Conservation (phyloP, 2,888 invertebrate species). For the Hirtodrosophila cameraria region DNA sequence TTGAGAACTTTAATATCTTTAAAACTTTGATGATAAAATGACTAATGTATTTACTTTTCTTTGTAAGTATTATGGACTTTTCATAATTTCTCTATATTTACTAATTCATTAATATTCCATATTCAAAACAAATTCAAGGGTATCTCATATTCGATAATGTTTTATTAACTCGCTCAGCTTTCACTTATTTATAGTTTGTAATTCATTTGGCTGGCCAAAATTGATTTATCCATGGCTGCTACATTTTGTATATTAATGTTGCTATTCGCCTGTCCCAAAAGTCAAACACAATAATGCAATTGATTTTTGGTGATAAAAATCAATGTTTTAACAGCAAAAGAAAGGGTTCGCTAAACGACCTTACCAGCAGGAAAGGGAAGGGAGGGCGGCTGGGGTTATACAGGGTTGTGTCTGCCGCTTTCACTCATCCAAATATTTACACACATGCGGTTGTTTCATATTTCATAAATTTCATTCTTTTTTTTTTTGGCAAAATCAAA, state of each 20-base stretch:
- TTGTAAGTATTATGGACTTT: too few species aligned
- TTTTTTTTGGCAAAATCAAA: conserved; percentile 61
- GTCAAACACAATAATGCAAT: conserved; percentile 76
- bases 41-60: too few species aligned
- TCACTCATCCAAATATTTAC: conserved; percentile 64
- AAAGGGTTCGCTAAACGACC: conserved; percentile 59
- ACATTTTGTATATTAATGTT: conserved; percentile 35
- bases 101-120: neutral
- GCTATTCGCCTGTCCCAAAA: conserved; percentile 31
- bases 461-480: conserved; percentile 57
- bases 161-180: neutral
- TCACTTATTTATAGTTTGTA: conserved; percentile 37
- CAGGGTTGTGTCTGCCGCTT: conserved; percentile 23
- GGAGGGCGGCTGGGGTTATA: conserved; percentile 6
- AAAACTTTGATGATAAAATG: too few species aligned
- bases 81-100: too few species aligned
- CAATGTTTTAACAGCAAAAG: conserved; percentile 63
- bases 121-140: neutral
- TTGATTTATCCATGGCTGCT: conserved; percentile 70
- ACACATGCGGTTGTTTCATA: conserved; percentile 79
- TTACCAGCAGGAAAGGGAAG: conserved; percentile 9
- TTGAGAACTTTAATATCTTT: too few species aligned
- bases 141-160: conserved; percentile 1
- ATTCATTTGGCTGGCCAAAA: conserved; percentile 54
- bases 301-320: conserved; percentile 79